These are phyloP conservation scores for Columba guinea DNA, from an alignment of 2,797 vertebrate species.

Conservation along the genomic window DNA sequence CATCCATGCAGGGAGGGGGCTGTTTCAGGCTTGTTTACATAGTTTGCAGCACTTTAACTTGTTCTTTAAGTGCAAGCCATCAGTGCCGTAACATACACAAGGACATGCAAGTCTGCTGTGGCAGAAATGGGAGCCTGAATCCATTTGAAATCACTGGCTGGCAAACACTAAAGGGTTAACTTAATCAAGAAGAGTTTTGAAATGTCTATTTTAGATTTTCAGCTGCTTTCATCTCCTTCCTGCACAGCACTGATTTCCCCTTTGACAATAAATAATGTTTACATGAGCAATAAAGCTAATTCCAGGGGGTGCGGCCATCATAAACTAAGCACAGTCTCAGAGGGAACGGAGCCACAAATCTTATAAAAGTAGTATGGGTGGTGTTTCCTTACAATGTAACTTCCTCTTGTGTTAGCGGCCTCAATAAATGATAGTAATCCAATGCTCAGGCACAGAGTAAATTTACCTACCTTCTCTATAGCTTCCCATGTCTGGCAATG, in stretches of 20 bases:
- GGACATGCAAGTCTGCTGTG: not conserved
- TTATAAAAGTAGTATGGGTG: not conserved
- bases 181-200: not conserved
- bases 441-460: not conserved
- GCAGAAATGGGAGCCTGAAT: not conserved
- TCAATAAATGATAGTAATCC: not conserved
- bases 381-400: constrained; percentile 2
- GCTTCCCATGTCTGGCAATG: not conserved
- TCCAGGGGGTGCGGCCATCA: constrained; percentile 3
- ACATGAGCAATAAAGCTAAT: constrained; percentile 20
- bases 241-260: not conserved
- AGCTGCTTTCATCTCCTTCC: constrained; percentile 34
- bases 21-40: not conserved
- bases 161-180: constrained; percentile 15
- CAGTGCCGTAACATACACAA: not conserved
- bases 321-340: not conserved
- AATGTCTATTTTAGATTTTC: not conserved
- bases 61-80: not conserved
- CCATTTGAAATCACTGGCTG: not conserved
- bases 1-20: not conserved
- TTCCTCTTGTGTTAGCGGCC: not conserved
- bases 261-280: constrained; percentile 31
- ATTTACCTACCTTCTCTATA: not conserved
- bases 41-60: not conserved
- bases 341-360: not conserved